These are phyloP conservation scores for Aegotheles bennettii DNA, from an alignment of 2,113 vertebrate genomes.

Conservation along the genomic window DNA sequence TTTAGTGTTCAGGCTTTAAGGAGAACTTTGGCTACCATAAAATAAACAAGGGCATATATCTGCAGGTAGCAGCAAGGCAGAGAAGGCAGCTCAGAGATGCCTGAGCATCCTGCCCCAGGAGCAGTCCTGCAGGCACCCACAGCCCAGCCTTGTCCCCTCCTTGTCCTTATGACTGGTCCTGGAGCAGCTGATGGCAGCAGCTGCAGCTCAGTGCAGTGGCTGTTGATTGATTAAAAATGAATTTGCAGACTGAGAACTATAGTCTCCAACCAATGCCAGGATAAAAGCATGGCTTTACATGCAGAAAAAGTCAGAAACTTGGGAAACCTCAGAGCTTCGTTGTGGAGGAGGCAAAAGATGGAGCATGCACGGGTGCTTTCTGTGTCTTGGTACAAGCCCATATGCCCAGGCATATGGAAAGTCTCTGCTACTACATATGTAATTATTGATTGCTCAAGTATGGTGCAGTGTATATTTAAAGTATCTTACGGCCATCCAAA, in stretches of 20 bases:
- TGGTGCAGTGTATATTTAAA: not conserved
- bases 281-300: not conserved
- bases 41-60: not conserved
- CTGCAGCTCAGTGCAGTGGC: not conserved
- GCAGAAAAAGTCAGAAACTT: not conserved
- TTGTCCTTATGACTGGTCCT: not conserved
- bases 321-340: not conserved
- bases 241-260: not conserved
- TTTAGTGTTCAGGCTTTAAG: not conserved
- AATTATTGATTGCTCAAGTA: not conserved
- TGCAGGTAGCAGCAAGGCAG: not conserved
- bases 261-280: not conserved
- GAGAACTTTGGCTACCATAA: not conserved
- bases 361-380: accelerated
- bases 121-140: not conserved
- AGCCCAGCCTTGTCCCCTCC: not conserved
- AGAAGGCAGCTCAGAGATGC: not conserved
- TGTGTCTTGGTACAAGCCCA: not conserved
- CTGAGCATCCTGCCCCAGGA: not conserved
- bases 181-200: not conserved
- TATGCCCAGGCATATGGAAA: not conserved
- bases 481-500: not conserved
- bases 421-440: not conserved
- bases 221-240: not conserved
- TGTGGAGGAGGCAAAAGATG: not conserved